Evolutionary conservation across 2,797 vertebrate species (phyloP).

Genomic region (Ambastaia sidthimunki): DNA sequence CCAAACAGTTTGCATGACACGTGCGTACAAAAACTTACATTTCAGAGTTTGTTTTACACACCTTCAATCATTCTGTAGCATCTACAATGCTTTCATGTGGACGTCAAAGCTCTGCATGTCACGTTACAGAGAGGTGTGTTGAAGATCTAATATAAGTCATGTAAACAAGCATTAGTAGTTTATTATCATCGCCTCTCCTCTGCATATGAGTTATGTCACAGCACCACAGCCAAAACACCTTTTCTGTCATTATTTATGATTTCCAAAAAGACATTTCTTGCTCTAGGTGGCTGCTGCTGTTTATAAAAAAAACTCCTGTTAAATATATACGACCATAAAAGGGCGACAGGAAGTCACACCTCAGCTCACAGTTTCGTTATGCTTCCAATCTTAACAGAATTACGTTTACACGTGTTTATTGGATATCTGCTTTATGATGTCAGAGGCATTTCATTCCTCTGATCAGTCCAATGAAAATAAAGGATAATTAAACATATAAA

Average conservation of each 20-base stretch:
- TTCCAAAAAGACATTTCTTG: background rate
- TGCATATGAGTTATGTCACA: background rate
- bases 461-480: constrained; percentile 57
- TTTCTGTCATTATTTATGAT: constrained; percentile 11
- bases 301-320: constrained; percentile 21
- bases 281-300: background rate
- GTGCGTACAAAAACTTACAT: background rate
- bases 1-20: background rate
- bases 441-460: constrained; percentile 42
- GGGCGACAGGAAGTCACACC: constrained; percentile 25
- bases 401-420: constrained; percentile 51
- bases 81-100: background rate
- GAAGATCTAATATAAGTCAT: background rate
- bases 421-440: constrained; percentile 53
- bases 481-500: constrained; percentile 62
- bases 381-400: constrained; percentile 48
- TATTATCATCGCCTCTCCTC: background rate
- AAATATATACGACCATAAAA: constrained; percentile 44
- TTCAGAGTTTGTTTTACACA: too few relatives aligned
- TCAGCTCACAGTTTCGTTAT: constrained; percentile 17
- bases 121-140: background rate
- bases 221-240: background rate
- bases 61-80: too few relatives aligned
- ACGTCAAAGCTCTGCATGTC: background rate
- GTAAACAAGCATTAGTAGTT: background rate